Evolutionary conservation across 2,113 vertebrate species (phyloP).

Genomic region (Ivindomyrus marchei): DNA sequence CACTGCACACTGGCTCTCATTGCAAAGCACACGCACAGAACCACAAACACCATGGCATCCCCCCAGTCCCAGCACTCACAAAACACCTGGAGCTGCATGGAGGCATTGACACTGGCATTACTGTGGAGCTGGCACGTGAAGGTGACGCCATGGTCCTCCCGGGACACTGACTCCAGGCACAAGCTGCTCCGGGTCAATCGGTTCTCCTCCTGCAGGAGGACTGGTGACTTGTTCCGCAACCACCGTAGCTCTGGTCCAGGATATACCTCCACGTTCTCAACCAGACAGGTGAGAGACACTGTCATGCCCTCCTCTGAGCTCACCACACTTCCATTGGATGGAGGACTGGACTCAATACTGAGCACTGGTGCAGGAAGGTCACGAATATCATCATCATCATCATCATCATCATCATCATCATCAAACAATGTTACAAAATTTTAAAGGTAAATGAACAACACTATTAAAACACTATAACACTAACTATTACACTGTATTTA

Average conservation of each 20-base stretch:
- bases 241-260: constrained; percentile 48
- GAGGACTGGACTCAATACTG: constrained; percentile 37
- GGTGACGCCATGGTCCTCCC: constrained; percentile 46
- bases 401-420: neutral
- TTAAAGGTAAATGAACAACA: neutral
- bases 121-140: constrained; percentile 53
- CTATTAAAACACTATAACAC: neutral
- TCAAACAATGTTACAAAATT: neutral
- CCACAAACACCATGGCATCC: neutral
- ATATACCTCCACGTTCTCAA: neutral
- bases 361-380: constrained; percentile 34
- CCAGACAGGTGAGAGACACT: constrained; percentile 49
- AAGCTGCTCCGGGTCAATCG: constrained; percentile 41
- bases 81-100: constrained; percentile 54
- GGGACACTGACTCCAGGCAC: constrained; percentile 49
- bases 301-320: constrained; percentile 19
- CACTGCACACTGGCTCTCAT: neutral
- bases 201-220: constrained; percentile 49
- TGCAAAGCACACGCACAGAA: neutral
- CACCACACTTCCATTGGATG: constrained; percentile 27
- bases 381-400: neutral
- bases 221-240: constrained; percentile 46
- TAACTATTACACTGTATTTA: neutral
- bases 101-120: constrained; percentile 35
- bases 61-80: constrained; percentile 47